Evolutionary conservation across 2,797 vertebrate genomes (phyloP).

Genomic region (Coranthus polyacanthus): DNA sequence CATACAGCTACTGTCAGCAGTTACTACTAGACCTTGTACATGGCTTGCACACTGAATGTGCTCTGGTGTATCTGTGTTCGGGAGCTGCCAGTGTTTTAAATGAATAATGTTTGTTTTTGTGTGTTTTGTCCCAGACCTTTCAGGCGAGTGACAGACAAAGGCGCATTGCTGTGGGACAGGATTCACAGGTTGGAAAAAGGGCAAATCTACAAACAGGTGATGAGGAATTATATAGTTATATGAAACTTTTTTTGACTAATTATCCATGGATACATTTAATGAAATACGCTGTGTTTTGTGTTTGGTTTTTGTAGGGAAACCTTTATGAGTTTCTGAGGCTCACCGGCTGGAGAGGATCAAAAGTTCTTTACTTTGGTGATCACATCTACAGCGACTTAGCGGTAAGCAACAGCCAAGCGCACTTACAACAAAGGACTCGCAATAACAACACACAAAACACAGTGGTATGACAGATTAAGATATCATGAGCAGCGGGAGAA

Average conservation of each 20-base stretch:
- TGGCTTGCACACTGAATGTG: background rate
- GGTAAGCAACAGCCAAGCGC: conserved; percentile 84
- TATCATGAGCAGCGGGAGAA: conserved; percentile 12
- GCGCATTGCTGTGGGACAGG: conserved; percentile 95
- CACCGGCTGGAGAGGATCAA: conserved; percentile 97
- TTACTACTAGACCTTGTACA: background rate
- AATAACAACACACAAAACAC: conserved; percentile 14
- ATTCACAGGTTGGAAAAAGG: conserved; percentile 96
- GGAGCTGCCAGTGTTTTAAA: background rate
- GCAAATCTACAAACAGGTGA: conserved; percentile 98
- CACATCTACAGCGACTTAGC: conserved; percentile 99
- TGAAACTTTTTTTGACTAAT: background rate
- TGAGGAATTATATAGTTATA: background rate
- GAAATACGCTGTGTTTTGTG: conserved; percentile 9
- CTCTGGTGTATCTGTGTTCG: conserved; percentile 20
- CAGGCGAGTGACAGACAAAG: conserved; percentile 94
- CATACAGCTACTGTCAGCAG: background rate
- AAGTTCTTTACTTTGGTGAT: conserved; percentile 98
- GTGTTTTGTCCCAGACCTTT: conserved; percentile 88
- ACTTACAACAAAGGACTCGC: conserved; percentile 23
- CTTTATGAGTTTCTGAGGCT: conserved; percentile 98
- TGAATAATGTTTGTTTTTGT: conserved; percentile 21
- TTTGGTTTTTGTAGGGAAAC: conserved; percentile 88
- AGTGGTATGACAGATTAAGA: conserved; percentile 6
- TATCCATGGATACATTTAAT: background rate